phyloP scores from a whole-genome alignment of 2,797 vertebrate genomes.

The Poeciliopsis presidionis region DNA sequence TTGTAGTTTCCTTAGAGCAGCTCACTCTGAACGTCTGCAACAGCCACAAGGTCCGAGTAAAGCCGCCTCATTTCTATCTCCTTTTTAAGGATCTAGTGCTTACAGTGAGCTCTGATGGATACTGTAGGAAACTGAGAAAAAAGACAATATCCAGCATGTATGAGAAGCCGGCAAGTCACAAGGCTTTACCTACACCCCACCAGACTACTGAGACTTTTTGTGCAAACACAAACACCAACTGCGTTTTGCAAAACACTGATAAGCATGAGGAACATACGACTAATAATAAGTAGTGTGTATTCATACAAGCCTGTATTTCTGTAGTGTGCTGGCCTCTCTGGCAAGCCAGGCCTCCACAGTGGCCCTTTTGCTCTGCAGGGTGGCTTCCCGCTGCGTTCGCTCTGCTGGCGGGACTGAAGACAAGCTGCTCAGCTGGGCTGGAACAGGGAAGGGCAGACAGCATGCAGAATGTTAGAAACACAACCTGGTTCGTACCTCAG shows the following conservation, averaged over 20 bases:
- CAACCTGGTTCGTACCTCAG: neutral
- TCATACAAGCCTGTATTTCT: constrained; percentile 93
- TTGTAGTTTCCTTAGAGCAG: neutral
- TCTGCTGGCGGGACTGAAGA: constrained; percentile 86
- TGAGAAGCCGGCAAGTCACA: too few relatives aligned
- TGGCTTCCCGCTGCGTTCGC: constrained; percentile 86
- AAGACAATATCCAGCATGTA: too few relatives aligned
- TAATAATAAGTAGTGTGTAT: neutral
- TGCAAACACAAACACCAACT: neutral
- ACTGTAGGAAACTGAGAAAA: neutral
- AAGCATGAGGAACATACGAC: neutral
- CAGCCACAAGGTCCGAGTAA: neutral
- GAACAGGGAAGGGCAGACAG: neutral
- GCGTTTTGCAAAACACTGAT: neutral
- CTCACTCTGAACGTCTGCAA: neutral
- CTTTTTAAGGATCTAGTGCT: neutral
- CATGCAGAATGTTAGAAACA: neutral
- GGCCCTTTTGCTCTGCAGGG: constrained; percentile 90
- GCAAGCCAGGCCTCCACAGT: constrained; percentile 93
- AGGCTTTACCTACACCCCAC: too few relatives aligned
- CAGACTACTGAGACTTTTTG: neutral
- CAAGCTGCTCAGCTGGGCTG: constrained; percentile 90
- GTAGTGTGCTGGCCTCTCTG: constrained; percentile 93
- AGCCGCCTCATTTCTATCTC: neutral
- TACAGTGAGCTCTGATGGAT: neutral